These are phyloP conservation scores for Arrhamphus sclerolepis DNA, from an alignment of 2,797 vertebrate genomes.

Conservation along the genomic window DNA sequence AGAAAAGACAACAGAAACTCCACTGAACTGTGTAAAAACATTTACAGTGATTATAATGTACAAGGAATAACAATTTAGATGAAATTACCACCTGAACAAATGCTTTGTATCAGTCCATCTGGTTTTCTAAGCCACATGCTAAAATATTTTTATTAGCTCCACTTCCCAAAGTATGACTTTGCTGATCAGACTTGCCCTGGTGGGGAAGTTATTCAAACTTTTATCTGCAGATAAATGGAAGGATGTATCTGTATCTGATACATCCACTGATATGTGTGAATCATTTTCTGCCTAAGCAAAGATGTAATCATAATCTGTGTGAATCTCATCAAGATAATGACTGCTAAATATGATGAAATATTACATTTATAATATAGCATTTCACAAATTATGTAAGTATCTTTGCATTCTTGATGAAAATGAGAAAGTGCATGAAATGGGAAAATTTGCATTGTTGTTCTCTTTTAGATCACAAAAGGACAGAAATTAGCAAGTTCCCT, in stretches of 20 bases:
- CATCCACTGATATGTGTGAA: constrained; percentile 35
- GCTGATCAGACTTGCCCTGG: constrained; percentile 14
- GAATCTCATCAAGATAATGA: constrained; percentile 24
- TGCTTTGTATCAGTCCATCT: no score
- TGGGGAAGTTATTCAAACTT: constrained; percentile 47
- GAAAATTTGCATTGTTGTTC: no score
- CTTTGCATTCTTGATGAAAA: constrained; percentile 33
- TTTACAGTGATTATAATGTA: background rate
- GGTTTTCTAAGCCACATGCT: constrained; percentile 13
- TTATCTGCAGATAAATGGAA: constrained; percentile 36
- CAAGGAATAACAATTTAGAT: no score
- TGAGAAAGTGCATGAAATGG: constrained; percentile 8
- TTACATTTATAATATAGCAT: constrained; percentile 45
- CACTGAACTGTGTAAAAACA: no score
- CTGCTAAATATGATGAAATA: constrained; percentile 30
- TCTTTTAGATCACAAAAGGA: constrained; percentile 22
- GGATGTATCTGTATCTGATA: constrained; percentile 19
- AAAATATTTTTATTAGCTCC: constrained; percentile 18
- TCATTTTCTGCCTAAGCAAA: constrained; percentile 7
- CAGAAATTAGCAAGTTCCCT: constrained; percentile 43
- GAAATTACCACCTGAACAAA: no score
- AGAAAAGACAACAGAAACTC: background rate
- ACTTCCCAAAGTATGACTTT: constrained; percentile 12
- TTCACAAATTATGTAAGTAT: constrained; percentile 58
- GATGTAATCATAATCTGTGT: constrained; percentile 3